These are phyloP conservation scores for Pyrocoelia pectoralis DNA, from an alignment of 2,888 invertebrate species.

Conservation along the genomic window DNA sequence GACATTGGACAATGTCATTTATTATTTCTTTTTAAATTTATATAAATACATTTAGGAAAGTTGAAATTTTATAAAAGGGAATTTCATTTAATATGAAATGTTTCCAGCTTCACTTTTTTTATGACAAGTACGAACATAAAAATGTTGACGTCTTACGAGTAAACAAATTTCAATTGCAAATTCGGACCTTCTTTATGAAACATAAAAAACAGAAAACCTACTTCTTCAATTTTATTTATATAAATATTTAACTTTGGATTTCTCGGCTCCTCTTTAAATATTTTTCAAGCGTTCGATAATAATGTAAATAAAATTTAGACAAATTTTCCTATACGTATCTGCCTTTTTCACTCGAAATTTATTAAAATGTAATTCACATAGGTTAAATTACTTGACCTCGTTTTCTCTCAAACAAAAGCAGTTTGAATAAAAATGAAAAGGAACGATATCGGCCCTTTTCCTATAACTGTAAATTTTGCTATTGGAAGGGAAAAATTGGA, in stretches of 20 bases:
- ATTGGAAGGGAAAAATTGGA: too few species aligned
- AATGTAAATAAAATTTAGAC: neutral
- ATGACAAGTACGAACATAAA: constrained; percentile 5
- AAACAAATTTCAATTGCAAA: constrained; percentile 20
- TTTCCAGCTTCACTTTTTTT: constrained; percentile 8
- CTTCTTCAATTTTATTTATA: constrained; percentile 3
- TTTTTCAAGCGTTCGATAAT: neutral
- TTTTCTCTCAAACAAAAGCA: too few species aligned
- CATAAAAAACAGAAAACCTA: constrained; percentile 8
- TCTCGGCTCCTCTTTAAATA: neutral
- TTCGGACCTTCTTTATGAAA: constrained; percentile 13
- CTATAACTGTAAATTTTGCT: too few species aligned
- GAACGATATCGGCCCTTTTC: too few species aligned
- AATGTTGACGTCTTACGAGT: constrained; percentile 7
- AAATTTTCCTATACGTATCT: too few species aligned
- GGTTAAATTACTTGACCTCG: too few species aligned
- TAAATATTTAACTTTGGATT: constrained; percentile 4
- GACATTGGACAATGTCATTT: neutral
- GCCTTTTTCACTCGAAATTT: too few species aligned
- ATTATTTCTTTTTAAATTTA: neutral
- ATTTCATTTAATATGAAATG: constrained; percentile 1
- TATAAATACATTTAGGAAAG: constrained; percentile 4
- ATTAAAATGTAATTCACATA: too few species aligned
- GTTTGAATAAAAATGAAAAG: too few species aligned
- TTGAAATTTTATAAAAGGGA: constrained; percentile 4